phyloP scores from a whole-genome alignment of 2,113 vertebrate species.

The Entomyzon cyanotis region DNA sequence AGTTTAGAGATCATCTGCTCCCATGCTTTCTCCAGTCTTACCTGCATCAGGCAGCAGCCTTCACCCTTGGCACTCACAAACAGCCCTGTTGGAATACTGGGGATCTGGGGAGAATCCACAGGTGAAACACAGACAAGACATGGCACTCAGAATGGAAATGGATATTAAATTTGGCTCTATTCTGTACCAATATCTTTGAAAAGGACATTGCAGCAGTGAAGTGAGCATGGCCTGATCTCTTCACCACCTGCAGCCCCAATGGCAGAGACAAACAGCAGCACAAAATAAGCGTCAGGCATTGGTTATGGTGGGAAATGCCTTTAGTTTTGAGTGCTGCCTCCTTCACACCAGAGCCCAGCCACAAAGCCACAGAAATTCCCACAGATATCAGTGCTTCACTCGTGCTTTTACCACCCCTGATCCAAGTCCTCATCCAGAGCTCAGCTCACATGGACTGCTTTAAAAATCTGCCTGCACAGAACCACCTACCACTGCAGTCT shows the following conservation, averaged over 20 bases:
- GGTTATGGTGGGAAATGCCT: neutral
- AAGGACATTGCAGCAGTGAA: neutral
- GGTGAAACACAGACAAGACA: slow-evolving; percentile 24
- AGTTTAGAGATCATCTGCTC: neutral
- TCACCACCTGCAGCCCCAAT: neutral
- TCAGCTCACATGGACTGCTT: neutral
- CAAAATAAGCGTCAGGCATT: neutral
- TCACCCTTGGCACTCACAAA: slow-evolving; percentile 94
- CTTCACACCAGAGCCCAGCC: neutral
- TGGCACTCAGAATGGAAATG: neutral
- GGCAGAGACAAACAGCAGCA: neutral
- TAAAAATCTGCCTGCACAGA: neutral
- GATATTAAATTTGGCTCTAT: neutral
- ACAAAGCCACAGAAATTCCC: neutral
- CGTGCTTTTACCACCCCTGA: neutral
- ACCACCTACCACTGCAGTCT: slow-evolving; percentile 82
- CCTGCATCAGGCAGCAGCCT: slow-evolving; percentile 95
- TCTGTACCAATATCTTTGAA: neutral
- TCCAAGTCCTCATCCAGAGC: neutral
- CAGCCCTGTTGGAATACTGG: slow-evolving; percentile 91
- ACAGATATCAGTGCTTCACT: neutral
- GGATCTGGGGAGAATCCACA: slow-evolving; percentile 79
- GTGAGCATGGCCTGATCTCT: neutral
- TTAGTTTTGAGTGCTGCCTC: neutral
- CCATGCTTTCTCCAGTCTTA: slow-evolving; percentile 45